Base-by-base conservation (phyloP, 2,888 invertebrate genomes). In the Pterostichus madidus region DNA sequence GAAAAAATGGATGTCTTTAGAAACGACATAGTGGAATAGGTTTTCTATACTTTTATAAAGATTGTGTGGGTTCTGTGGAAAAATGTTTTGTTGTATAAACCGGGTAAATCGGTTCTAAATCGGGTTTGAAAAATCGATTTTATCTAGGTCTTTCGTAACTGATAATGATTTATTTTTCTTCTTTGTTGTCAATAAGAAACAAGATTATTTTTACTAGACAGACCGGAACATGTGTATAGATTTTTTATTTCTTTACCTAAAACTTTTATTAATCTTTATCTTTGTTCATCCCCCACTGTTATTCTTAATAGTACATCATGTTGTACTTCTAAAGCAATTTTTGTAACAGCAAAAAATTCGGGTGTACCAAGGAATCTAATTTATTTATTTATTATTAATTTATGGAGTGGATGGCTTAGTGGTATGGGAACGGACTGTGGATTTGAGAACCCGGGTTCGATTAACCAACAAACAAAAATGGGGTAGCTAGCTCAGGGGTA, bases 1-100 rank as follows among this genome's bases (percentile, higher is more conserved):
- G 81, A 83, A 83, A 84, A 84, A 75, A 75, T 39, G 39, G 39
- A 59, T 56, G 44, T 59, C 56, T 81, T 68, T 68, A 17, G 59
- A 78, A 78, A 31, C 10, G 44, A 7, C 17, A 39, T 39, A 39
- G 39, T 39, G 39, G 44, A 10, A 44, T 6, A n/a, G 52, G 52
- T n/a, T 52, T 52, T 52, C 52, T 52, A 52, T 11, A 39, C 39
- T 39, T 39, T 39, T 39, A 39, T 39, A 39, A 39, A 39, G 52
- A 52, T 52, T 56, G 56, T 56, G 56, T 56, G 56, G 56, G 56
- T 56, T 52, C 10, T 39, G 24, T 24, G 24, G 1, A 2, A 24
- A 24, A 24, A 2, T 24, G 24, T 24, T 24, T 24, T 24, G 24
- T 49, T 11, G 49, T 2, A n/a, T 56, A 10, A 56, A 52, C n/a